phyloP scores from a whole-genome alignment of 2,797 vertebrate genomes.

The Manis javanica region DNA sequence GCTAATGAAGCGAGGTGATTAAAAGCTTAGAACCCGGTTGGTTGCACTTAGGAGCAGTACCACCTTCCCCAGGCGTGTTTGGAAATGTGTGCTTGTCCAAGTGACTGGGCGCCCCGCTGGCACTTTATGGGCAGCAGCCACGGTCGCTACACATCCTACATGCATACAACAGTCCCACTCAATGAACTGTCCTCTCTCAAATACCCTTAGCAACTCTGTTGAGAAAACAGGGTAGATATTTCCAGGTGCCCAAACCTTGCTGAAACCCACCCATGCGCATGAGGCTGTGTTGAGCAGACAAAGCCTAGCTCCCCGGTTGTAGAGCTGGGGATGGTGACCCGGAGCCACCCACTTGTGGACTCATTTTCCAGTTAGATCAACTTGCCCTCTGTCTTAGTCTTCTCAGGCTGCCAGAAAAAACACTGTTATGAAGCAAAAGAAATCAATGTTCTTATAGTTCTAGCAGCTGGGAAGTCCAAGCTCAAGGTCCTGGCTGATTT shows the following conservation, averaged over 20 bases:
- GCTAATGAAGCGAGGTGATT: not conserved
- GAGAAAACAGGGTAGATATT: not conserved
- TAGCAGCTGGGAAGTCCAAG: not conserved
- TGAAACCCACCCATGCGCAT: fast-evolving
- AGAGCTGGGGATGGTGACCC: not conserved
- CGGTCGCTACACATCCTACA: not conserved
- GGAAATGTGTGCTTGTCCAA: not conserved
- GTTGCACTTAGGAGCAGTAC: not conserved
- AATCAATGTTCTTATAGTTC: not conserved
- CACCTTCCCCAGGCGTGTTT: not conserved
- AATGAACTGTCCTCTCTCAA: not conserved
- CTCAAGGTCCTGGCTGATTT: not conserved
- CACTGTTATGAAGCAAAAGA: not conserved
- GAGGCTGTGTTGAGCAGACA: not conserved
- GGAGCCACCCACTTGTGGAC: not conserved
- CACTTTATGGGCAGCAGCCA: not conserved
- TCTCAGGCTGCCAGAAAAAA: not conserved
- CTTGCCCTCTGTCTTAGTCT: not conserved
- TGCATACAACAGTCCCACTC: not conserved
- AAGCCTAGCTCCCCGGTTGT: not conserved
- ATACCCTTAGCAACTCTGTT: not conserved
- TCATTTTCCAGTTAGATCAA: not conserved
- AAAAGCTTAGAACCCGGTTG: not conserved
- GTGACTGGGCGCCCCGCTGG: not conserved
- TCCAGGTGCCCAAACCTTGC: not conserved